Percentiles rank a stretch among this genome's conserved stretches.
Evolutionary conservation across 2,113 vertebrate genomes (phyloP).

Genomic region (Aix galericulata): DNA sequence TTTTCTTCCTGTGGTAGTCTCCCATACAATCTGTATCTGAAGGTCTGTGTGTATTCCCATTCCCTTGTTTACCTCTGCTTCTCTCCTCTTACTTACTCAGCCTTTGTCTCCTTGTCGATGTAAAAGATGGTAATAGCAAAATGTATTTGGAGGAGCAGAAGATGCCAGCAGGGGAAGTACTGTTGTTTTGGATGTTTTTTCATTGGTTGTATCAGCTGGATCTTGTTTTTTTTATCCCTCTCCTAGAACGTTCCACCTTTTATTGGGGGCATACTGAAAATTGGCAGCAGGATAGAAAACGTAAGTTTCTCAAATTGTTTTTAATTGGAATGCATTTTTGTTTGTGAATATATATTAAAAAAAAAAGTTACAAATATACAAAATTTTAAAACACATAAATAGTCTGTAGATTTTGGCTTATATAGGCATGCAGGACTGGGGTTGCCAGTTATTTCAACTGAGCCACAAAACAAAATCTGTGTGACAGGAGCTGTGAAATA

Average conservation of each 20-base stretch:
- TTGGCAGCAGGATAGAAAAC: conserved; percentile 70
- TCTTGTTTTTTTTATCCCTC: neutral
- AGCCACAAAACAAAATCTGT: neutral
- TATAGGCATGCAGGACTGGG: neutral
- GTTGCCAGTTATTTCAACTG: neutral
- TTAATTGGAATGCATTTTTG: neutral
- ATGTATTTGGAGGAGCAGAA: neutral
- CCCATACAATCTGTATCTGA: rapidly evolving
- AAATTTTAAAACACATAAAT: neutral
- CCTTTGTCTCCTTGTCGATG: neutral
- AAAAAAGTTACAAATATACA: neutral
- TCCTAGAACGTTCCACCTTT: conserved; percentile 65
- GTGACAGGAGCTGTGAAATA: neutral
- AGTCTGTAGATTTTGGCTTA: neutral
- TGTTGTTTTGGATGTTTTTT: neutral
- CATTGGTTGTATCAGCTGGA: neutral
- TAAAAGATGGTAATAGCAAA: neutral
- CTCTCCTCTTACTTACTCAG: neutral
- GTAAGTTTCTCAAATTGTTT: conserved; percentile 59
- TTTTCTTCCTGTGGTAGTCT: neutral
- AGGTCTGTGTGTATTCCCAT: neutral
- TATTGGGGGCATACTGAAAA: conserved; percentile 72
- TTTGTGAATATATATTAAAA: neutral
- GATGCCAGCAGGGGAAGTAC: neutral
- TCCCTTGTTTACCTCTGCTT: neutral